Evolutionary conservation across 2,113 vertebrate species (phyloP), one percentile per base, ranked within the genome.

Genomic region (Toxotes chatareus): DNA sequence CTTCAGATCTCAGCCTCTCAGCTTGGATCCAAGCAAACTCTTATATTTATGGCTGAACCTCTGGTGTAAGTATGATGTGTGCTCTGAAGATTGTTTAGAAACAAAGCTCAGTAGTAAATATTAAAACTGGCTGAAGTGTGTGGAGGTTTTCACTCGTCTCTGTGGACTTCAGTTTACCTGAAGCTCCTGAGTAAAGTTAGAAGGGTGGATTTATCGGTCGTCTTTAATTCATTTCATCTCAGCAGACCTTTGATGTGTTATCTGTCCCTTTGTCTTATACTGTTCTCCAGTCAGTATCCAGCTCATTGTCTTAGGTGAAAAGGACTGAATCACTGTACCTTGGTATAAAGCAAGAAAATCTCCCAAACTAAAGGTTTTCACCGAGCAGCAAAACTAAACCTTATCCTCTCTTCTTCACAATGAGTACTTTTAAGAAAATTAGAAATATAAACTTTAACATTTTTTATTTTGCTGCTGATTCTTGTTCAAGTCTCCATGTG

Each of bases 31-130:
- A 60, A 19, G 36, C 44, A 14, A 4, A 36, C 40, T 64, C 75
- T 76, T 42, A 65, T n/a, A 67, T 85, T 80, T 76, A 78, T 56
- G 59, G 84, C 66, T 76, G 56, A 62, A 53, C 70, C 51, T 73
- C 68, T 7, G 0, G 34, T 65, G 27, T 16, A n/a, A 63, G 66
- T 19, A 13, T 61, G 23, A 72, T 62, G 27, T 47, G 44, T 53
- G 31, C 56, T 71, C 62, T 55, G 47, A 83, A 46, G 49, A 53
- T 82, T 84, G 59, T 76, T 75, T 49, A 66, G 76, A 68, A 31
- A 61, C 7, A 46, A 32, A 17, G 8, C 66, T 47, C 59, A 36
- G 74, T 44, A 53, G 73, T 76, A 68, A 82, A 84, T 81, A 73
- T 73, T 42, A 57, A 60, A 65, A 57, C 19, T 11, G 55, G 56